Conservation (phyloP, 2,797 vertebrate genomes). For the Falco berigora region DNA sequence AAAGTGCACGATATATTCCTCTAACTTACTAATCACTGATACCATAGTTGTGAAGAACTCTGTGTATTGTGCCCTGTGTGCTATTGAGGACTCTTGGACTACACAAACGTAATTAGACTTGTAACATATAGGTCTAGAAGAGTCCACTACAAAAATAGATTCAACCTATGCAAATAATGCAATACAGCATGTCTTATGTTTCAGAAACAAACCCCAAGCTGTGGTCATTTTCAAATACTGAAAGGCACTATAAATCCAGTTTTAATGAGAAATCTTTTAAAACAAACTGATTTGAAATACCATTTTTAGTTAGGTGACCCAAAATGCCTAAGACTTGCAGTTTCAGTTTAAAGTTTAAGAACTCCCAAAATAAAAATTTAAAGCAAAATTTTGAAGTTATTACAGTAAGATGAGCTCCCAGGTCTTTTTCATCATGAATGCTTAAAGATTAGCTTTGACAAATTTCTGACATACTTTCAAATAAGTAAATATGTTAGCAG, state of each 20-base stretch:
- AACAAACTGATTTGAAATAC: not conserved
- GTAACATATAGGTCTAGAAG: not conserved
- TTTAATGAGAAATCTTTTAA: not conserved
- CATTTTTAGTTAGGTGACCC: not conserved
- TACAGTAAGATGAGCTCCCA: not conserved
- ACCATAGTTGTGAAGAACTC: not conserved
- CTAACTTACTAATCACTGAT: not conserved
- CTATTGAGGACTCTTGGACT: not conserved
- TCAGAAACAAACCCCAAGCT: slow-evolving; percentile 28
- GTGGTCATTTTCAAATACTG: slow-evolving; percentile 22
- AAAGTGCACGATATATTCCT: not conserved
- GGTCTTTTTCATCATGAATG: not conserved
- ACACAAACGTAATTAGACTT: not conserved
- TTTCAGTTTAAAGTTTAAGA: not conserved
- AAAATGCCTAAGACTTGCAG: not conserved
- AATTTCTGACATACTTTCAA: slow-evolving; percentile 11
- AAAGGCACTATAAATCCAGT: slow-evolving; percentile 52
- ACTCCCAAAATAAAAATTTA: not conserved
- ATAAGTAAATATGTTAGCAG: slow-evolving; percentile 5
- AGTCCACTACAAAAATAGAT: slow-evolving; percentile 24
- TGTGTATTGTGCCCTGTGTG: not conserved
- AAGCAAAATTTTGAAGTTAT: not conserved
- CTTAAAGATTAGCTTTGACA: slow-evolving; percentile 9
- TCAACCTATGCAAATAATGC: slow-evolving; percentile 35
- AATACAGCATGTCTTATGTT: slow-evolving; percentile 2